Conservation (phyloP, 2,797 vertebrate species). For the Gambelia wislizenii region DNA sequence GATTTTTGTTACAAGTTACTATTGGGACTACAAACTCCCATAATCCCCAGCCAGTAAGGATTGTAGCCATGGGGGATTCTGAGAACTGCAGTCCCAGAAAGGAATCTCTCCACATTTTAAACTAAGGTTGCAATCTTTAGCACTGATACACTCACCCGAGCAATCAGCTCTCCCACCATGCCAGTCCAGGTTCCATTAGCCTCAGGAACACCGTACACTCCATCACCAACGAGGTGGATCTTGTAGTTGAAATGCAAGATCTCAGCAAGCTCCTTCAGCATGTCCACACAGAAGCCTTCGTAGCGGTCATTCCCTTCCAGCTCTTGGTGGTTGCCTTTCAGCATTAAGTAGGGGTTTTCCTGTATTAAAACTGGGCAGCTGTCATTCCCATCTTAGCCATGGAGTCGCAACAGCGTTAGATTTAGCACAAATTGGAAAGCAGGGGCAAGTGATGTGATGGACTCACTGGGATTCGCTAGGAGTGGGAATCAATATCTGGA, state of each 20-base stretch:
- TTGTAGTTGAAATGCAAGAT: conserved; percentile 97
- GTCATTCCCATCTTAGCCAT: conserved; percentile 82
- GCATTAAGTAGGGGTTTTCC: conserved; percentile 99
- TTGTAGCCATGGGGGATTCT: too few species aligned
- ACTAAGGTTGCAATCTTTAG: background rate
- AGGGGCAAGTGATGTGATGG: background rate
- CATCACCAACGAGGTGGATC: conserved; percentile 93
- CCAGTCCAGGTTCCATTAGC: conserved; percentile 95
- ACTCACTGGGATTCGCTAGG: background rate
- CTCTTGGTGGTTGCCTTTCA: conserved; percentile 93
- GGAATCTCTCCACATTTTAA: too few species aligned
- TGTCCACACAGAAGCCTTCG: conserved; percentile 97
- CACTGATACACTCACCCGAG: conserved; percentile 83
- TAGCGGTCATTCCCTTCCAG: conserved; percentile 95
- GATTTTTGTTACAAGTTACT: background rate
- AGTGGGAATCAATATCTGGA: background rate
- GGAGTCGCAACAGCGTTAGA: conserved; percentile 44
- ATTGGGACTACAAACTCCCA: too few species aligned
- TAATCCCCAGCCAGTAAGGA: too few species aligned
- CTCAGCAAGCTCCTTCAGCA: conserved; percentile 94
- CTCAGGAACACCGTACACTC: conserved; percentile 92
- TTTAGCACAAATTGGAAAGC: background rate
- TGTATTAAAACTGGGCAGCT: conserved; percentile 87
- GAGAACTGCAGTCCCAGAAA: too few species aligned
- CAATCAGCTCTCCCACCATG: conserved; percentile 98